Conservation (phyloP, 1,140 invertebrate species). For the Neoseiulus cucumeris region DNA sequence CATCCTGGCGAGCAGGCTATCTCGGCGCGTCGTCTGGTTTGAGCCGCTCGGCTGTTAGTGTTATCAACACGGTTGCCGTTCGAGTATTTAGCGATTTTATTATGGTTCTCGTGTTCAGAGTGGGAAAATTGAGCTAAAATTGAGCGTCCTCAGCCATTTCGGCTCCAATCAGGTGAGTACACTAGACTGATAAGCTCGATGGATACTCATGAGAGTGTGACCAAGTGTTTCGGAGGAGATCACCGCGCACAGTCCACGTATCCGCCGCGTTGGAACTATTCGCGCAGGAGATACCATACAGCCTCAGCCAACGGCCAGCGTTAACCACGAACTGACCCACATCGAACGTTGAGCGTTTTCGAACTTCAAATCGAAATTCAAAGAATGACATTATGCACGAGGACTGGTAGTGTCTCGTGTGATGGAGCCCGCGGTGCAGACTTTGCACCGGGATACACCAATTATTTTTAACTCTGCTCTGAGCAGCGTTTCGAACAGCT, state of each 20-base stretch:
- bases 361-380: too few relatives aligned
- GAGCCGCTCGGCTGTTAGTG: neutral
- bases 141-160: neutral
- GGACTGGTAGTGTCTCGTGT: too few relatives aligned
- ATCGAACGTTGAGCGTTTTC: too few relatives aligned
- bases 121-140: constrained; percentile 9
- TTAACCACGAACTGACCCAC: too few relatives aligned
- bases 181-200: neutral
- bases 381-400: too few relatives aligned
- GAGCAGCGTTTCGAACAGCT: too few relatives aligned
- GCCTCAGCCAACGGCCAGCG: too few relatives aligned
- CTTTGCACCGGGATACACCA: too few relatives aligned
- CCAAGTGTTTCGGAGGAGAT: neutral
- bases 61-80: neutral
- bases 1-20: neutral
- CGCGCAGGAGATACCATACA: neutral
- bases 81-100: constrained; percentile 10
- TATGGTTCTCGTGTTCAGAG: constrained; percentile 10
- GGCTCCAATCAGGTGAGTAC: constrained; percentile 3
- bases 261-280: constrained; percentile 4
- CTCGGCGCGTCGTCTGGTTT: neutral
- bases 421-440: too few relatives aligned
- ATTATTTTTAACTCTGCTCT: too few relatives aligned
- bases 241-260: neutral
- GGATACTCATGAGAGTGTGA: neutral